These are phyloP conservation scores for Zoanthus gigantus DNA, from an alignment of 92 coral and sea anemone species.

Conservation along the genomic window DNA sequence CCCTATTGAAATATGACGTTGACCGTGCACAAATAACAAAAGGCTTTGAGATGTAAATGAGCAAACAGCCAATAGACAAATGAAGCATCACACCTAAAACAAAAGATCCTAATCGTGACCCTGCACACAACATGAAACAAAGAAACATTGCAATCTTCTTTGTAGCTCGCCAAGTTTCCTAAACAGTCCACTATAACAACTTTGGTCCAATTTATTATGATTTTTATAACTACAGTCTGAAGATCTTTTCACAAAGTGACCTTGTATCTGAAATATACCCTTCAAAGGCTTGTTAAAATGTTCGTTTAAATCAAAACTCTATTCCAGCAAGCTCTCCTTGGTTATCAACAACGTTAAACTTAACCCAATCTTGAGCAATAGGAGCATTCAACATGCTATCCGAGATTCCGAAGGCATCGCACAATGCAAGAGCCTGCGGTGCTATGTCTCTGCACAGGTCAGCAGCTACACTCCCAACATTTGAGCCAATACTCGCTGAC, in stretches of 20 bases:
- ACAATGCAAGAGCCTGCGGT: slow-evolving; percentile 87
- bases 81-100: too few relatives aligned
- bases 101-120: too few relatives aligned
- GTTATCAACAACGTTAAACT: slow-evolving; percentile 81
- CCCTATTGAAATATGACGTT: too few relatives aligned
- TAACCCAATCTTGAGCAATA: slow-evolving; percentile 91
- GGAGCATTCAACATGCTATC: slow-evolving; percentile 91
- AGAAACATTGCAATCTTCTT: too few relatives aligned
- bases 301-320: slow-evolving; percentile 15
- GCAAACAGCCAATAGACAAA: too few relatives aligned
- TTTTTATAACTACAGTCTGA: not conserved
- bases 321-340: slow-evolving; percentile 69
- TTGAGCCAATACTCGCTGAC: slow-evolving; percentile 70
- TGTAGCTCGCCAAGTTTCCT: too few relatives aligned
- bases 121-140: too few relatives aligned
- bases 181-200: too few relatives aligned
- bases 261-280: not conserved
- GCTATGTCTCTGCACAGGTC: slow-evolving; percentile 79
- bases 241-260: not conserved
- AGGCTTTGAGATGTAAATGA: too few relatives aligned
- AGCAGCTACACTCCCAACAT: slow-evolving; percentile 75
- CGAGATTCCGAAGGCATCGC: slow-evolving; percentile 87
- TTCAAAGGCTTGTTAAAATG: not conserved
- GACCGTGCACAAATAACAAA: too few relatives aligned
- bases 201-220: too few relatives aligned